Evolutionary conservation across 1,140 invertebrate genomes (phyloP).

Genomic region (Bombus pascuorum): DNA sequence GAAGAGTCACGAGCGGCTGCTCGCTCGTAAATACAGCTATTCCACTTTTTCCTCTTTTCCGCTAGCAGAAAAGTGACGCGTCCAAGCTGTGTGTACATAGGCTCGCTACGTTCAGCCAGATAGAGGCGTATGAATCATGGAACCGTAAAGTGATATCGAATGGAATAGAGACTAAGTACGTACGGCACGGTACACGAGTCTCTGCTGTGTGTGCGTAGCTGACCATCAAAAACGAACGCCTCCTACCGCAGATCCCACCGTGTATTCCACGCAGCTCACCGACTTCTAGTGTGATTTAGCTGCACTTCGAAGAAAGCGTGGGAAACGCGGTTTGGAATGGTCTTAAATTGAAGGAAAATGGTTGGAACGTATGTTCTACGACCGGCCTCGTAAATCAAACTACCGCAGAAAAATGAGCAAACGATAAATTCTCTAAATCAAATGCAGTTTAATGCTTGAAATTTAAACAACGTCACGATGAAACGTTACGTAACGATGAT

Average conservation of each 20-base stretch:
- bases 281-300: background rate
- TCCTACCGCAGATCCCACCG: conserved; percentile 63
- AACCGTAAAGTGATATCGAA: conserved; percentile 75
- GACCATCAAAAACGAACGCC: conserved; percentile 62
- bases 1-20: conserved; percentile 59
- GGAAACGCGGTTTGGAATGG: background rate
- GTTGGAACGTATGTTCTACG: background rate
- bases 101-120: background rate
- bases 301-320: background rate
- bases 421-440: background rate
- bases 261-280: conserved; percentile 34
- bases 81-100: conserved; percentile 14
- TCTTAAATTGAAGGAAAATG: conserved; percentile 3
- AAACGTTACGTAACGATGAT: no score
- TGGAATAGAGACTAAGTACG: conserved; percentile 64
- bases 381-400: background rate
- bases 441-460: background rate
- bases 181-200: conserved; percentile 27
- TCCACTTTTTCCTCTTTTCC: conserved; percentile 28
- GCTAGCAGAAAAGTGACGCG: conserved; percentile 40
- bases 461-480: background rate
- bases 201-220: conserved; percentile 44
- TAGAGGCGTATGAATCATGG: conserved; percentile 70
- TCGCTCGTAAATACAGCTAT: conserved; percentile 63
- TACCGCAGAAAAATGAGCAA: background rate